Percentiles rank a stretch among this genome's conserved stretches.
phyloP scores from a whole-genome alignment of 1,140 invertebrate species.

The Drosophila willistoni region DNA sequence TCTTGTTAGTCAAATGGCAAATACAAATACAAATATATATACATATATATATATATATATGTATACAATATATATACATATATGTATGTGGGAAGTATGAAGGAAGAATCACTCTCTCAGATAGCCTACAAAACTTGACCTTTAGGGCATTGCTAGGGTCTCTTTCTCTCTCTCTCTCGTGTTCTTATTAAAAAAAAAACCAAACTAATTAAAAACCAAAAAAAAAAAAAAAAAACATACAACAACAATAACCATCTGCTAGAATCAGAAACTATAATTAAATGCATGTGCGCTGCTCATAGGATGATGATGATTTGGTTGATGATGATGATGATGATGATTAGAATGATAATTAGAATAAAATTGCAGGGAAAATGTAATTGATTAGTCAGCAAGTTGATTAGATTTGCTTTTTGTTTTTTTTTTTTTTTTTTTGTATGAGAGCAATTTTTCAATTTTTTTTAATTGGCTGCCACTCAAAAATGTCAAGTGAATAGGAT shows the following conservation, averaged over 20 bases:
- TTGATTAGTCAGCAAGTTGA: conserved; percentile 8
- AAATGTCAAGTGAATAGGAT: neutral
- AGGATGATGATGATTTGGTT: neutral
- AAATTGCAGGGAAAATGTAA: conserved; percentile 7
- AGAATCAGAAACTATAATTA: neutral
- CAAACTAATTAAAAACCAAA: neutral
- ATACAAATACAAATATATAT: too few species aligned
- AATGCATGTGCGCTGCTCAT: conserved; percentile 11
- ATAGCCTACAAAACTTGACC: neutral
- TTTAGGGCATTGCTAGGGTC: neutral
- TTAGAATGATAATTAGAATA: neutral
- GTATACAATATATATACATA: too few species aligned
- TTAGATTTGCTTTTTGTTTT: neutral
- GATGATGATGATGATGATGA: neutral
- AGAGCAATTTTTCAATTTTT: conserved; percentile 11
- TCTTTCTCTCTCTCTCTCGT: neutral
- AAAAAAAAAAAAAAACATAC: neutral
- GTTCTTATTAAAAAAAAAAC: neutral
- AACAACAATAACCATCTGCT: neutral
- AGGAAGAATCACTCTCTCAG: too few species aligned
- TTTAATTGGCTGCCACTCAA: conserved; percentile 6
- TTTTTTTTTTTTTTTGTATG: too few species aligned
- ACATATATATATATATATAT: too few species aligned
- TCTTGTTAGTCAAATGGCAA: too few species aligned
- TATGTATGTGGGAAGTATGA: too few species aligned